Percentiles rank a stretch among this genome's conserved stretches.
phyloP scores from a whole-genome alignment of 2,888 invertebrate species.

The Chelonus formosanus region DNA sequence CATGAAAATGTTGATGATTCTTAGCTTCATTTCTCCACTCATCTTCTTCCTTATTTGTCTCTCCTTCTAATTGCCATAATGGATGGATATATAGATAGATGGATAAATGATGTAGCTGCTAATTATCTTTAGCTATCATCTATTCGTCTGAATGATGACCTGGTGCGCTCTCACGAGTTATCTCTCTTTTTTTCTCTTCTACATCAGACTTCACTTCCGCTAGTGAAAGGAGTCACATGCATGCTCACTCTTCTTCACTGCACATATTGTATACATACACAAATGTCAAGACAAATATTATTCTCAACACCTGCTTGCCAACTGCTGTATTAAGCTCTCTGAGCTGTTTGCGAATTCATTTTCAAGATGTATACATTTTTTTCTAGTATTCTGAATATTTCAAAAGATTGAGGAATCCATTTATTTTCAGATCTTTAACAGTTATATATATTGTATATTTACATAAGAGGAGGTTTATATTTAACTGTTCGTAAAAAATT shows the following conservation, averaged over 20 bases:
- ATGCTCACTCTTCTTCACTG: conserved; percentile 13
- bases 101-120: background rate
- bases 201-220: conserved; percentile 45
- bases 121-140: conserved; percentile 3
- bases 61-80: background rate
- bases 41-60: too few relatives aligned
- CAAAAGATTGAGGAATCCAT: too few relatives aligned
- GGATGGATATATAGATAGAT: background rate
- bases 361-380: background rate
- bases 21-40: too few relatives aligned
- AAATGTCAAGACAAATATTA: conserved; percentile 23
- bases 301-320: conserved; percentile 29
- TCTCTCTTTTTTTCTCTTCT: conserved; percentile 41
- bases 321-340: conserved; percentile 12
- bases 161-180: conserved; percentile 53
- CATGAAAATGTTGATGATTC: too few relatives aligned
- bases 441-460: too few relatives aligned
- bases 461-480: too few relatives aligned
- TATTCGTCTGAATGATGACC: conserved; percentile 47
- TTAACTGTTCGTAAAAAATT: too few relatives aligned
- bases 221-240: conserved; percentile 46
- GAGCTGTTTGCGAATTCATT: conserved; percentile 1
- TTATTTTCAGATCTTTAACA: too few relatives aligned
- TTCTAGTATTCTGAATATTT: too few relatives aligned
- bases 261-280: conserved; percentile 10